A percentile compares a stretch with the other conserved stretches of the same genome.
phyloP scores from a whole-genome alignment of 1,140 invertebrate species.

The Aphaenogaster ashmeadi region DNA sequence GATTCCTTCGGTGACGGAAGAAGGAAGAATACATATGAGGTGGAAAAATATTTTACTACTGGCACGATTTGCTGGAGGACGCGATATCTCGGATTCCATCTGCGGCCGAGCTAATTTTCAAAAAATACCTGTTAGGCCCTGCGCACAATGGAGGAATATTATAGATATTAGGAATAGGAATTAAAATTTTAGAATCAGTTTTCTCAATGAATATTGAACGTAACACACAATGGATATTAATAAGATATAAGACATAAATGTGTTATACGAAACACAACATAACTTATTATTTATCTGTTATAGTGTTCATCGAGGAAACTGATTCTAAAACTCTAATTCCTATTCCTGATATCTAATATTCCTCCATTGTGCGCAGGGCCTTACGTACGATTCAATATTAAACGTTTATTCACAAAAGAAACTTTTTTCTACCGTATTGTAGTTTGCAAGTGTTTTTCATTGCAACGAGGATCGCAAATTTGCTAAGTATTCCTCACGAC shows the following conservation, averaged over 20 bases:
- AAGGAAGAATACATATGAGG: neutral
- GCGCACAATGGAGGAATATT: no score
- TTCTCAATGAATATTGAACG: no score
- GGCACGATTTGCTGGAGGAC: neutral
- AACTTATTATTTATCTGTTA: no score
- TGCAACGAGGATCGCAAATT: neutral
- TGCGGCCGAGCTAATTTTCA: neutral
- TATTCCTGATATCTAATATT: no score
- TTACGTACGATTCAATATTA: neutral
- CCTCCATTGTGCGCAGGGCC: no score
- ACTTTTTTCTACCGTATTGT: neutral
- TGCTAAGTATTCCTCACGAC: neutral
- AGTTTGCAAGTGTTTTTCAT: neutral
- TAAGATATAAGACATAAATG: no score
- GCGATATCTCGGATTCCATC: slow-evolving; percentile 25
- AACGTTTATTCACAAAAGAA: neutral
- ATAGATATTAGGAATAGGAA: no score
- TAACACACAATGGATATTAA: no score
- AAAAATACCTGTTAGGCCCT: neutral
- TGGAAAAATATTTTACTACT: slow-evolving; percentile 63
- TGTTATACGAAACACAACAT: no score
- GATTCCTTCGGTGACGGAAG: neutral
- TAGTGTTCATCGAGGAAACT: no score
- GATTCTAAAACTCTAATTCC: no score
- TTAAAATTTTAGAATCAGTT: no score